phyloP scores from a whole-genome alignment of 2,797 vertebrate species.

The Geotrypetes seraphini region DNA sequence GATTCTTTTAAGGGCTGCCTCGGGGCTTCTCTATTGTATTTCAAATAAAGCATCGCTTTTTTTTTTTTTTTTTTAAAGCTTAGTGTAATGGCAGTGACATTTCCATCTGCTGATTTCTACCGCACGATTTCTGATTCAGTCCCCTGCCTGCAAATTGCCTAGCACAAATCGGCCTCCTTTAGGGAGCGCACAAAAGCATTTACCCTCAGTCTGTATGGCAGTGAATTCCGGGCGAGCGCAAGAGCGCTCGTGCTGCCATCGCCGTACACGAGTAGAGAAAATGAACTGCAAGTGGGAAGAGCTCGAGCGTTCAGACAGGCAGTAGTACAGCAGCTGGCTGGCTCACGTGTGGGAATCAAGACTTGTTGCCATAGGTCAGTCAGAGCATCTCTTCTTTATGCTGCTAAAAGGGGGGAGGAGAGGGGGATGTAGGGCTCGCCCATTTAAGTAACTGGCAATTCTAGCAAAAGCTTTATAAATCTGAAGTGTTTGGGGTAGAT shows the following conservation, averaged over 20 bases:
- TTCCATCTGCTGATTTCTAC: slow-evolving; percentile 17
- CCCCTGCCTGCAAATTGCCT: slow-evolving; percentile 36
- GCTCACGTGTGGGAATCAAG: slow-evolving; percentile 36
- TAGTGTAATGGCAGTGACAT: no score
- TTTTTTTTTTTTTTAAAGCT: no score
- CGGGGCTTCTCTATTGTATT: no score
- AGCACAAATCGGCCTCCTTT: slow-evolving; percentile 38
- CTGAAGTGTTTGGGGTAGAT: slow-evolving; percentile 34
- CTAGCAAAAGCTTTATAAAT: slow-evolving; percentile 39
- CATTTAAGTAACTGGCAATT: slow-evolving; percentile 38
- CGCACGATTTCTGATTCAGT: slow-evolving; percentile 50
- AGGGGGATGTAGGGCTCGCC: slow-evolving; percentile 22
- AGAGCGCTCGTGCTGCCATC: slow-evolving; percentile 44
- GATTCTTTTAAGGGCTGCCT: slow-evolving; percentile 15
- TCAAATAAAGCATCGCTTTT: no score
- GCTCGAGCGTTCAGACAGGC: slow-evolving; percentile 30
- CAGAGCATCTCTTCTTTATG: slow-evolving; percentile 47
- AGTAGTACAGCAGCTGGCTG: slow-evolving; percentile 43
- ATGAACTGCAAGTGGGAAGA: slow-evolving; percentile 43
- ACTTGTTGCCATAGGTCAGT: slow-evolving; percentile 51
- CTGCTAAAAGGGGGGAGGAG: slow-evolving; percentile 26
- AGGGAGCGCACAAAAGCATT: slow-evolving; percentile 44
- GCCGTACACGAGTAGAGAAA: slow-evolving; percentile 25
- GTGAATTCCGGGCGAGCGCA: slow-evolving; percentile 40
- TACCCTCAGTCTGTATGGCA: slow-evolving; percentile 41